These are phyloP conservation scores for Distichodus sexfasciatus DNA, from an alignment of 2,797 vertebrate genomes.

Conservation along the genomic window DNA sequence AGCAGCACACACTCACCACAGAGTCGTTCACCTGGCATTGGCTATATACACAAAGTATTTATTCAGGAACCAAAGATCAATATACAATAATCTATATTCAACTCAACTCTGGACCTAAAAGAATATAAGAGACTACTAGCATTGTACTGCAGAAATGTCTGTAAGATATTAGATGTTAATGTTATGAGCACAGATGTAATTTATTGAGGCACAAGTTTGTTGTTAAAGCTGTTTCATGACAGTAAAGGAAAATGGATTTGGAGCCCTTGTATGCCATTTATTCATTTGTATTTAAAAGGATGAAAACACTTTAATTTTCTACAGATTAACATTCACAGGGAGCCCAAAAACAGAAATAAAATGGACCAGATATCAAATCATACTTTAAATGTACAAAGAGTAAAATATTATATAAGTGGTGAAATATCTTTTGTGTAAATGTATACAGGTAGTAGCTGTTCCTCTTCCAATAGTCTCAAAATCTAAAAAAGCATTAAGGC, in stretches of 20 bases:
- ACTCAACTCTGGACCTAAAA: constrained; percentile 24
- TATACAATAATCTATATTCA: constrained; percentile 9
- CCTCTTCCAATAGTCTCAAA: background rate
- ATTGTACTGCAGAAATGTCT: constrained; percentile 11
- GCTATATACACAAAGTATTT: background rate
- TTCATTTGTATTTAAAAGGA: constrained; percentile 25
- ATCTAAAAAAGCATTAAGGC: constrained; percentile 59
- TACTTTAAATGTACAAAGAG: background rate
- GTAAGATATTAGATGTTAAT: background rate
- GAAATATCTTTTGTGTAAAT: background rate
- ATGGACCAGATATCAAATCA: constrained; percentile 12
- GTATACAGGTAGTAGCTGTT: background rate
- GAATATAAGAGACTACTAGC: constrained; percentile 3
- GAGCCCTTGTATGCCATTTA: constrained; percentile 5
- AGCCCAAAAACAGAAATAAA: background rate
- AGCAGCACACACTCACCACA: background rate
- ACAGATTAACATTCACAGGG: constrained; percentile 21
- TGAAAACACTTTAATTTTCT: constrained; percentile 27
- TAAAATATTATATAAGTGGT: background rate
- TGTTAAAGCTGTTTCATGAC: constrained; percentile 12
- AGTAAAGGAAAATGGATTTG: background rate
- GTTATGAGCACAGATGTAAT: constrained; percentile 3
- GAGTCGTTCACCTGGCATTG: background rate
- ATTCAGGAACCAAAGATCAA: constrained; percentile 36
- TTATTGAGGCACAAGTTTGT: background rate